Conservation (phyloP, 2,113 vertebrate species). For the Trichechus manatus region DNA sequence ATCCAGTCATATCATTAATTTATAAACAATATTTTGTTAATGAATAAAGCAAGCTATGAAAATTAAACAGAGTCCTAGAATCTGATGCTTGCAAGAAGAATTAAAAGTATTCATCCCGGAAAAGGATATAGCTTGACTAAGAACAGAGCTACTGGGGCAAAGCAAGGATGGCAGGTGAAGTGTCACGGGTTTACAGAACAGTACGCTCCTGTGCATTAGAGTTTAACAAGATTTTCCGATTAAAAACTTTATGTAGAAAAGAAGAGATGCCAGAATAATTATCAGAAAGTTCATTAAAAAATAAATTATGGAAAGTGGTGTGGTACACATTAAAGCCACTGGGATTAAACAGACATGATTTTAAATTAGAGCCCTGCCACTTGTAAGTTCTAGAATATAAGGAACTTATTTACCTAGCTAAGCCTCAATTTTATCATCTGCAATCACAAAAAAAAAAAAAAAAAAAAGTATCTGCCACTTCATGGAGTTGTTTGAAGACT, state of each 20-base stretch:
- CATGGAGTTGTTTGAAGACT: background rate
- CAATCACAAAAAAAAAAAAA: background rate
- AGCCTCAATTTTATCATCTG: background rate
- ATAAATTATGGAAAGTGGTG: background rate
- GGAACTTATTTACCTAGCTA: background rate
- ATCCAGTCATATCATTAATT: background rate
- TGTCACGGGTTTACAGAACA: background rate
- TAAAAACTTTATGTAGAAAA: background rate
- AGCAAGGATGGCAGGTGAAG: background rate
- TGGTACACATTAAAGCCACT: background rate
- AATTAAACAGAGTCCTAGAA: background rate
- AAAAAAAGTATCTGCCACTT: background rate
- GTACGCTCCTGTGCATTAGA: accelerated
- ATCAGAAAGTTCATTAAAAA: background rate
- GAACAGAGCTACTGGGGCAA: background rate
- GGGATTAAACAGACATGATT: background rate
- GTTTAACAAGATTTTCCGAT: background rate
- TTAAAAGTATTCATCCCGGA: background rate
- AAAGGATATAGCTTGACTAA: background rate
- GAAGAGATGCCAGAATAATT: background rate
- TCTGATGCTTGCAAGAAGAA: background rate
- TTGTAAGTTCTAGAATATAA: background rate
- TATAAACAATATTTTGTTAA: background rate
- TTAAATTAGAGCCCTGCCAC: background rate
- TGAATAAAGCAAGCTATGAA: background rate